Evolutionary conservation across 2,797 vertebrate genomes (phyloP), one percentile per base, ranked within the genome.

Genomic region (Chelon auratus): DNA sequence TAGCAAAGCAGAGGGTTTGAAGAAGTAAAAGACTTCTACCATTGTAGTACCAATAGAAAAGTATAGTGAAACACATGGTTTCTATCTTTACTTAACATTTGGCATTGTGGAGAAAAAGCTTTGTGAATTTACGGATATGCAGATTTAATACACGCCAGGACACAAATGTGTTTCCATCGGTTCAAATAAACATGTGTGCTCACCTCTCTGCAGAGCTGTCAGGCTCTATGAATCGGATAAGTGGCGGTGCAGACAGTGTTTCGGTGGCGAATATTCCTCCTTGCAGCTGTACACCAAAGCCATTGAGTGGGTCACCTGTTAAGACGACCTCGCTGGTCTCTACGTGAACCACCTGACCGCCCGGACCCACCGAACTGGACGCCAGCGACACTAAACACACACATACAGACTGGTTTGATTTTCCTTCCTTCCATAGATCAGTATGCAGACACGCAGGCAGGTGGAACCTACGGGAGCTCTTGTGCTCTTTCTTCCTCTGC

Each of bases 191-290:
- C 9, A 4, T 4, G 17, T 62, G 53, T 3, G 10, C 94, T 95
- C 92, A 99, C 97, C 96, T 97, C 93, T 99, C 98, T 8, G 98
- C 97, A 0, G 97, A 96, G 87, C 98, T 99, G 95, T 99, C 97
- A 0, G 98, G 97, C 85, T 98, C 97, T 13, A 99, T 98, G 90
- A 98, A 99, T 50, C 96, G 92, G 81, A 99, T 94, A 4, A 98
- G 95, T 0, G 98, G 97, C 0, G 98, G 97, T 1, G 97, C 96
- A 2, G 97, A 98, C 64, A 99, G 92, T 1, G 96, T 97, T 90
- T 99, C 98, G 0, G 97, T 98, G 80, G 97, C 96, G 39, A 99
- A 99, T 90, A 99, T 97, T 54, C 97, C 97, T 40, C 97, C 98
- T 80, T 99, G 98, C 40, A 99, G 96, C 90, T 98, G 97, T n/a